Evolutionary conservation across 2,888 invertebrate genomes (phyloP), one percentile per base, ranked within the genome.

Genomic region (Hipparchia sbordonii): DNA sequence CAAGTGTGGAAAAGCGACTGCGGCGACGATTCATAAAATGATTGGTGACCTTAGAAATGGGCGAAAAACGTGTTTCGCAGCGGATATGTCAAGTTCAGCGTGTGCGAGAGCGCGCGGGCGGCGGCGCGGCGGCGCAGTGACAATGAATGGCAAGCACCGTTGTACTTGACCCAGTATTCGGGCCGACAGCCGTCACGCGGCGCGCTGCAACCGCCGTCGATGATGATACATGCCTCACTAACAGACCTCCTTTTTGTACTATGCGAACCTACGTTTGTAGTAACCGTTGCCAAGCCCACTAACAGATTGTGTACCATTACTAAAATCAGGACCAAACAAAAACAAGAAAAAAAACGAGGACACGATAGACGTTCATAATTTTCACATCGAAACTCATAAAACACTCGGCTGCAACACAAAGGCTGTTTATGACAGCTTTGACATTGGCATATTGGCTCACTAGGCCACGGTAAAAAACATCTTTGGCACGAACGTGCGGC

Each of bases 131-230:
- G 79, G 75, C 77, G 81, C 78, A 86, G 83, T 90, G 93, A 91
- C 93, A 92, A 92, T 92, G 93, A 92, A 92, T 91, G 91, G 91
- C 92, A 89, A 92, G 90, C 93, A 90, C 88, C 91, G 91, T 88
- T 92, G 93, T 92, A 91, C 93, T 93, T 93, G 93, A 93, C 93
- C 93, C 85, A 93, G 91, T 90, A 91, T 89, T 85, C 83, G 33
- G 52, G 65, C 51, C 65, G 23, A 2, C 33, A 60, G 82, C 84
- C 90, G 92, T 86, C 89, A 87, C 87, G 86, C 82, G 85, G 86
- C 82, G 84, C 83, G 87, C 78, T 76, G 78, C 79, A 77, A 74
- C 78, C 78, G 70, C 67, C 77, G 74, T 70, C 74, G 73, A 60
- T 68, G 72, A 75, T 69, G 72, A 77, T 75, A 74, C 74, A 73